Evolutionary conservation across 2,797 vertebrate species (phyloP).

Genomic region (Semaprochilodus insignis): DNA sequence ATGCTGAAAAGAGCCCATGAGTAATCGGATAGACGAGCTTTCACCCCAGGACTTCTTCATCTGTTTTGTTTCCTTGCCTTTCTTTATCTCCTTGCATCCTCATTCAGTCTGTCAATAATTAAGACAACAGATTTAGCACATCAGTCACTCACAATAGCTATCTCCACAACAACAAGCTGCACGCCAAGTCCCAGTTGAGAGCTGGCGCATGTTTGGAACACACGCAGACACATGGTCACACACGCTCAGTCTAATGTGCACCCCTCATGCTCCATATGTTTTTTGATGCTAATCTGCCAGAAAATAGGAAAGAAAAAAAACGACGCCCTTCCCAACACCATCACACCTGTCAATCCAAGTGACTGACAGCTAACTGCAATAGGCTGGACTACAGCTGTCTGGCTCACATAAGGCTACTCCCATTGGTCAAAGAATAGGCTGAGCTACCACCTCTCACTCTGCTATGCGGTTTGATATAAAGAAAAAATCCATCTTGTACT

Average conservation of each 20-base stretch:
- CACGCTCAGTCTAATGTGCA: constrained; percentile 3
- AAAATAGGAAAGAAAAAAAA: constrained; percentile 21
- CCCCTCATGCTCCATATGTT: not conserved
- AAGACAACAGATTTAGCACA: constrained; percentile 62
- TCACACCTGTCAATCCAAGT: constrained; percentile 30
- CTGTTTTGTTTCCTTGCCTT: constrained; percentile 5
- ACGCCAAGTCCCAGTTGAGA: constrained; percentile 63
- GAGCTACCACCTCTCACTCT: constrained; percentile 20
- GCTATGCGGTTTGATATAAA: constrained; percentile 29
- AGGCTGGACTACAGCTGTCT: not conserved
- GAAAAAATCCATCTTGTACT: constrained; percentile 23
- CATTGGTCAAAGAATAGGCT: constrained; percentile 33
- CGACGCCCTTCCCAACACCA: not conserved
- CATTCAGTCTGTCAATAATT: constrained; percentile 56
- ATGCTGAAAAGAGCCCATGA: not conserved
- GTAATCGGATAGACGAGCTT: not conserved
- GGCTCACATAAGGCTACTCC: constrained; percentile 1
- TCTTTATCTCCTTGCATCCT: constrained; percentile 6
- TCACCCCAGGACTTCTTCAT: constrained; percentile 8
- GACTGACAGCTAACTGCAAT: not conserved
- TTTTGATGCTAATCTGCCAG: constrained; percentile 20
- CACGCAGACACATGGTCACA: constrained; percentile 4
- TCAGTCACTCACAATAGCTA: constrained; percentile 63
- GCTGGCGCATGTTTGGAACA: constrained; percentile 23
- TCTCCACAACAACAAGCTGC: constrained; percentile 61